phyloP scores from a whole-genome alignment of 2,888 invertebrate genomes.

The Cosmia trapezina region DNA sequence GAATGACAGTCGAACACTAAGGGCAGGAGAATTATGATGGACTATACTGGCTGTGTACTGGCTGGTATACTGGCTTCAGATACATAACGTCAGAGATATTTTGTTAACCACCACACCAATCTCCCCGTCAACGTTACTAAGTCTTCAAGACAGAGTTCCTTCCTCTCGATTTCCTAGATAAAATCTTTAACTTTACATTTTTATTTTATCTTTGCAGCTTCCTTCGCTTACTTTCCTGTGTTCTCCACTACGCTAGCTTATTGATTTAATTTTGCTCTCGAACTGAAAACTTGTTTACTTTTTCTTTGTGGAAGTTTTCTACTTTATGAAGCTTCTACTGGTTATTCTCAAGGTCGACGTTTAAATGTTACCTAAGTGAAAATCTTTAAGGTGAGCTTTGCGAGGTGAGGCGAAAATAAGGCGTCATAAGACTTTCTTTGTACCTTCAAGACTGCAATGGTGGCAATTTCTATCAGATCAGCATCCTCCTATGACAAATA shows the following conservation, averaged over 20 bases:
- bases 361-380: neutral
- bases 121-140: neutral
- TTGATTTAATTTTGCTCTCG: constrained; percentile 14
- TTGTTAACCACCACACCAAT: neutral
- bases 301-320: constrained; percentile 12
- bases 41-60: too few relatives aligned
- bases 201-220: too few relatives aligned
- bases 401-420: neutral
- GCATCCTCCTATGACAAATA: too few relatives aligned
- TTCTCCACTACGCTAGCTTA: too few relatives aligned
- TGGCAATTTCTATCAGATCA: neutral
- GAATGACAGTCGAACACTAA: too few relatives aligned
- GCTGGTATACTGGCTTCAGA: too few relatives aligned
- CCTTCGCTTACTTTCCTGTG: too few relatives aligned
- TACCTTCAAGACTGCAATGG: too few relatives aligned
- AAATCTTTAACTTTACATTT: neutral
- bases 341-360: constrained; percentile 9
- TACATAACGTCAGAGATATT: too few relatives aligned
- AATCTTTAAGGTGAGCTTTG: neutral
- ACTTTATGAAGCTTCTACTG: neutral
- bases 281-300: constrained; percentile 23
- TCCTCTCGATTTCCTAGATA: neutral
- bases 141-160: neutral
- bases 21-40: too few relatives aligned
- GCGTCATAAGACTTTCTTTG: neutral